phyloP scores from a whole-genome alignment of 2,113 vertebrate species.

The Fregata magnificens region DNA sequence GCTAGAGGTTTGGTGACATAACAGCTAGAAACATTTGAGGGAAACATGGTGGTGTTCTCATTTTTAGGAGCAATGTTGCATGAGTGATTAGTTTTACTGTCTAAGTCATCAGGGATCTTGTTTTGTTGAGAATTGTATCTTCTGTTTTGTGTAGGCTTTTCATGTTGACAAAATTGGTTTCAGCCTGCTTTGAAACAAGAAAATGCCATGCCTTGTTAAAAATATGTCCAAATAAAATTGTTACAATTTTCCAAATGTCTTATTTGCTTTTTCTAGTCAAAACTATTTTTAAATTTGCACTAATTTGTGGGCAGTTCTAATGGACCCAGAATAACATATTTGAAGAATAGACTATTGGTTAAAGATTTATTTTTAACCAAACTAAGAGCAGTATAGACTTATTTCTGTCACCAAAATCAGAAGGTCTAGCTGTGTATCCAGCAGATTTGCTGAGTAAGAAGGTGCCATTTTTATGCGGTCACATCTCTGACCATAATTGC shows the following conservation, averaged over 20 bases:
- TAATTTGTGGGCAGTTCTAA: background rate
- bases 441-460: conserved; percentile 49
- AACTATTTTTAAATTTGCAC: background rate
- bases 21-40: background rate
- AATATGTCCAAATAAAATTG: background rate
- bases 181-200: background rate
- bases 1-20: background rate
- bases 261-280: background rate
- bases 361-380: background rate
- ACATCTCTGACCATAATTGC: conserved; percentile 9
- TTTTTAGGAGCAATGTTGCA: background rate
- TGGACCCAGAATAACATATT: background rate
- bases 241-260: background rate
- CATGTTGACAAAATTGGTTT: background rate
- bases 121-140: background rate
- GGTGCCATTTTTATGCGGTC: conserved; percentile 1
- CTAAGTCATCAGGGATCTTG: background rate
- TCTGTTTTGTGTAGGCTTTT: background rate
- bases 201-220: background rate
- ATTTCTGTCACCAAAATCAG: background rate
- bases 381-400: background rate
- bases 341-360: background rate
- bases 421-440: background rate
- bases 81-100: background rate
- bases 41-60: background rate